Conservation (phyloP, 2,113 vertebrate species). For the Rhinichthys klamathensis region DNA sequence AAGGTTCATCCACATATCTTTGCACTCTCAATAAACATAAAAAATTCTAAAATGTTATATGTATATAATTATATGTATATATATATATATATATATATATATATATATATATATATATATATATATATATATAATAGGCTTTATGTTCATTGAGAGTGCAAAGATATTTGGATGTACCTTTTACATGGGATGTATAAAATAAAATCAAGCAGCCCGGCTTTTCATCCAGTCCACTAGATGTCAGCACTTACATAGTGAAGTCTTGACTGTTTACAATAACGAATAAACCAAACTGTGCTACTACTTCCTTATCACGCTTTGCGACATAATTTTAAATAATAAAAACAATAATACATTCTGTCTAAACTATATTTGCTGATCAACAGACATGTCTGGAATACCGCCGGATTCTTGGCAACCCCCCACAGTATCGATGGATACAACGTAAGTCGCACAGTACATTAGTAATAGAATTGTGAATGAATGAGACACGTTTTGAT, state of each 20-base stretch:
- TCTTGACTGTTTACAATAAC: neutral
- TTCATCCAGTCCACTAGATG: constrained; percentile 59
- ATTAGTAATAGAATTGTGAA: neutral
- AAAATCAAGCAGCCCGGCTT: neutral
- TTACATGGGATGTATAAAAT: neutral
- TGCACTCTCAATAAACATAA: too few species aligned
- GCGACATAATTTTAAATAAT: neutral
- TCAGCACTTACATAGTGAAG: neutral
- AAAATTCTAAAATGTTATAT: too few species aligned
- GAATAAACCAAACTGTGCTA: neutral
- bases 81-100: too few species aligned
- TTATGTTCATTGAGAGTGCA: too few species aligned
- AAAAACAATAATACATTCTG: neutral
- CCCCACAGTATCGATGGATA: constrained; percentile 84
- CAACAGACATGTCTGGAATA: constrained; percentile 77
- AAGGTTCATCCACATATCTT: too few species aligned
- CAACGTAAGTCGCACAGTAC: constrained; percentile 79
- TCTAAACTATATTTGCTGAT: neutral
- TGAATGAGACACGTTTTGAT: constrained; percentile 37
- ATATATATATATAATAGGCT: too few species aligned
- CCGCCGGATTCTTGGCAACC: constrained; percentile 93
- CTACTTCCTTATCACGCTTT: constrained; percentile 36
- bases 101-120: too few species aligned
- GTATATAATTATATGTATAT: too few species aligned
- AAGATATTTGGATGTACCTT: too few species aligned